Percentiles rank a stretch among this genome's conserved stretches.
Conservation (phyloP, 2,888 invertebrate genomes). For the Allacma fusca region DNA sequence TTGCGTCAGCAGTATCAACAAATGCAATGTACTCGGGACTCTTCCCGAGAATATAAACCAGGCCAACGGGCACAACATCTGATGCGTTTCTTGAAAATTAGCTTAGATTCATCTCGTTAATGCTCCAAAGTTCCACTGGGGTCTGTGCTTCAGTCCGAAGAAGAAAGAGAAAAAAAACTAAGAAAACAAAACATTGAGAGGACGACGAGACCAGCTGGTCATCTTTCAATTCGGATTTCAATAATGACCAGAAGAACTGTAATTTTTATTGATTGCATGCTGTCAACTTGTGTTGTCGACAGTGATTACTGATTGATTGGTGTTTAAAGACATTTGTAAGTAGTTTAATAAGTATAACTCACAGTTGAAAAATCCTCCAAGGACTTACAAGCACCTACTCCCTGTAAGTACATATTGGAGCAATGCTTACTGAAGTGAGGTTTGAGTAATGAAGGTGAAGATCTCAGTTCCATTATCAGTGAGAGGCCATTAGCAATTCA, state of each 20-base stretch:
- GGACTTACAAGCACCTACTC: not conserved
- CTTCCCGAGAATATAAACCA: too few species aligned
- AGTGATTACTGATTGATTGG: slow-evolving; percentile 32
- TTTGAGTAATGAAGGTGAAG: slow-evolving; percentile 29
- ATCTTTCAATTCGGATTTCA: slow-evolving; percentile 14
- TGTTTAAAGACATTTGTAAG: not conserved
- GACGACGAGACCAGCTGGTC: not conserved
- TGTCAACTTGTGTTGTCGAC: slow-evolving; percentile 29
- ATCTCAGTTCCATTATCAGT: slow-evolving; percentile 30
- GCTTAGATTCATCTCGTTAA: too few species aligned
- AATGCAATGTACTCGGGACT: too few species aligned
- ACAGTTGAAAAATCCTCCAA: not conserved
- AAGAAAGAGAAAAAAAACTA: not conserved
- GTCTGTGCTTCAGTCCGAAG: too few species aligned
- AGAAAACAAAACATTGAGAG: not conserved
- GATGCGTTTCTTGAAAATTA: too few species aligned
- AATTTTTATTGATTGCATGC: slow-evolving; percentile 37
- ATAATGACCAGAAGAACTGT: slow-evolving; percentile 15
- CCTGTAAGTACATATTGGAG: not conserved
- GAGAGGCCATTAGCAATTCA: slow-evolving; percentile 39
- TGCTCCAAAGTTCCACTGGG: too few species aligned
- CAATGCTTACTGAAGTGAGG: not conserved
- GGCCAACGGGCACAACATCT: too few species aligned
- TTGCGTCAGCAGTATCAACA: too few species aligned
- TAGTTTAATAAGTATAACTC: not conserved